Percentiles rank a stretch among this genome's conserved stretches.
Evolutionary conservation across 1,140 invertebrate species (phyloP).

Genomic region (Steinernema feltiae): DNA sequence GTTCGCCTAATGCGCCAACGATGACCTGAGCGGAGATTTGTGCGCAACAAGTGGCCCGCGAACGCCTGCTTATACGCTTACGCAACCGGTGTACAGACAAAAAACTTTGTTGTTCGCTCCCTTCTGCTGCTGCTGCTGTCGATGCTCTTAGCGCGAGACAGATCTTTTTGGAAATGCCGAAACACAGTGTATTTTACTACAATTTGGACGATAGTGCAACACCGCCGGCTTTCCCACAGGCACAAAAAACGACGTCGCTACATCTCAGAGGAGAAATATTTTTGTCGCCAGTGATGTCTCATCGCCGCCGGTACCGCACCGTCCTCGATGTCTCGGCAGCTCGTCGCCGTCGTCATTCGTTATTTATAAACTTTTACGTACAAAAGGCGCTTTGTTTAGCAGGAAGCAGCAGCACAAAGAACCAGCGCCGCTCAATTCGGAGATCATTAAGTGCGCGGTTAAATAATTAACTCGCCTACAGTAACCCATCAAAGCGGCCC

Average conservation of each 20-base stretch:
- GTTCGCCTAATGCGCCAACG: too few relatives aligned
- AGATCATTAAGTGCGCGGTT: too few relatives aligned
- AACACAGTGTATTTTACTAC: too few relatives aligned
- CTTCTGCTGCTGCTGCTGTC: too few relatives aligned
- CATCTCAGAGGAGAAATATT: neutral
- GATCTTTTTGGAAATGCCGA: neutral
- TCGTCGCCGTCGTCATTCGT: neutral
- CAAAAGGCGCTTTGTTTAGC: too few relatives aligned
- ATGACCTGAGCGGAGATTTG: slow-evolving; percentile 3
- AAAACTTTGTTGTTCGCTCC: neutral
- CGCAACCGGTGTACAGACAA: neutral
- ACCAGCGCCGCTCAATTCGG: too few relatives aligned
- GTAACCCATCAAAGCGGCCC: too few relatives aligned
- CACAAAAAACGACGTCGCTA: too few relatives aligned
- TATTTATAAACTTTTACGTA: neutral
- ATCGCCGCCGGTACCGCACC: neutral
- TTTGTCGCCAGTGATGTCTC: neutral
- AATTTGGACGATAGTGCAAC: too few relatives aligned
- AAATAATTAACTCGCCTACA: too few relatives aligned
- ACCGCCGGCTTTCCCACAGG: neutral
- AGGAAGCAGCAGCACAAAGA: too few relatives aligned
- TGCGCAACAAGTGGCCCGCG: slow-evolving; percentile 7
- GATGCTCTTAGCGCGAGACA: neutral
- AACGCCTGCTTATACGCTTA: neutral
- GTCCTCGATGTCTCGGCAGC: neutral